A percentile compares a stretch with the other conserved stretches of the same genome.
phyloP scores from a whole-genome alignment of 64 coral and sea anemone genomes.

The Pachyseris speciosa region DNA sequence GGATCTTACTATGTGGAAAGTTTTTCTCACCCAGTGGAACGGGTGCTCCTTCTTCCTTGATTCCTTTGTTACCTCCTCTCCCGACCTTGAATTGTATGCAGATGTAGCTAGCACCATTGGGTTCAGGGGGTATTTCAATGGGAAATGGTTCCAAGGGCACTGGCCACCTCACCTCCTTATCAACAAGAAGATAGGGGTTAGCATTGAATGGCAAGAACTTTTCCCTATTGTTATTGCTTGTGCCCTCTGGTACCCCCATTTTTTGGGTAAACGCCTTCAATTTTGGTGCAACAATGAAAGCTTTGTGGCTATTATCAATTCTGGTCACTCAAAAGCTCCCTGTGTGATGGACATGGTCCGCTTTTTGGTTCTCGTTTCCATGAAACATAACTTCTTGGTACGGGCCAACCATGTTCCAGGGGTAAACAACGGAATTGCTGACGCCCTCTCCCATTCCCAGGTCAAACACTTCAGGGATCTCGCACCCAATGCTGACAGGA shows the following conservation, averaged over 20 bases:
- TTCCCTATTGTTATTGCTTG: background rate
- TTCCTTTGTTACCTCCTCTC: background rate
- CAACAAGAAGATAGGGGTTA: background rate
- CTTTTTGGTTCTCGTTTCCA: background rate
- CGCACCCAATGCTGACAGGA: background rate
- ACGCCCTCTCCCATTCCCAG: conserved; percentile 42
- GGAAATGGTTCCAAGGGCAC: background rate
- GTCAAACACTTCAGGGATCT: background rate
- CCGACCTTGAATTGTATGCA: background rate
- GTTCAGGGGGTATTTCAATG: background rate
- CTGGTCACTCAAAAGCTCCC: conserved; percentile 7
- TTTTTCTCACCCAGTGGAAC: background rate
- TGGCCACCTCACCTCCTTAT: background rate
- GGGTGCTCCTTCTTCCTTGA: background rate
- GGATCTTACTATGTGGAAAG: background rate
- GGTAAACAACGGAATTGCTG: background rate
- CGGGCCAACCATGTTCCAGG: background rate
- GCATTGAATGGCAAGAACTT: conserved; percentile 35
- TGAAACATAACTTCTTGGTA: conserved; percentile 27
- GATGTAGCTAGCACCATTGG: background rate
- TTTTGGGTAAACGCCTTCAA: background rate
- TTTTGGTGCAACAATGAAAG: conserved; percentile 45
- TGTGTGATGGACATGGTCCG: conserved; percentile 21
- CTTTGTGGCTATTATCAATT: conserved; percentile 23
- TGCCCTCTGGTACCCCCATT: background rate